Evolutionary conservation across 2,113 vertebrate genomes (phyloP).

Genomic region (Hippopotamus amphibius): DNA sequence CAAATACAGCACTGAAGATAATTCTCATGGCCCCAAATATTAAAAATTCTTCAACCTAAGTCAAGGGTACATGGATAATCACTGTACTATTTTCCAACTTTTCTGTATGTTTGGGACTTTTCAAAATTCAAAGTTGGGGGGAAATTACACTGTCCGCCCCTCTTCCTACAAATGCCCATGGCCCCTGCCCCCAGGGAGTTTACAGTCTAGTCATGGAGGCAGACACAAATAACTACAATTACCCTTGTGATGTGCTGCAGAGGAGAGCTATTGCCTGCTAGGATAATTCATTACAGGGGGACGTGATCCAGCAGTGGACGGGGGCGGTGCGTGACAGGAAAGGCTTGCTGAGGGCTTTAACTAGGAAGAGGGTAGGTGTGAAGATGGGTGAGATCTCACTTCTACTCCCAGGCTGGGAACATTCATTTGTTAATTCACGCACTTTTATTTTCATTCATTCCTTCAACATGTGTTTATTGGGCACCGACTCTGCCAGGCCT

Average conservation of each 20-base stretch:
- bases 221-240: conserved; percentile 30
- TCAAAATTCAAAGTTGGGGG: background rate
- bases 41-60: background rate
- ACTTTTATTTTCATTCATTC: conserved; percentile 64
- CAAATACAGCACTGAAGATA: conserved; percentile 29
- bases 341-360: conserved; percentile 62
- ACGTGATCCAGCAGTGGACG: background rate
- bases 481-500: background rate
- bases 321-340: background rate
- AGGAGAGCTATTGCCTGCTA: background rate
- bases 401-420: conserved; percentile 24
- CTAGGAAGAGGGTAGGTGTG: conserved; percentile 46
- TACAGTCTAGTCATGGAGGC: background rate
- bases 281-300: background rate
- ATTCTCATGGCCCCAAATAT: background rate
- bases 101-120: conserved; percentile 34
- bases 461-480: conserved; percentile 33
- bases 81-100: background rate
- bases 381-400: conserved; percentile 29
- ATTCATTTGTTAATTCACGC: conserved; percentile 59
- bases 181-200: background rate
- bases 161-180: background rate
- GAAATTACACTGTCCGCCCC: background rate
- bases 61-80: background rate
- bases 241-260: background rate